phyloP scores from a whole-genome alignment of 2,888 invertebrate genomes.

The Eupelmus urozonus region DNA sequence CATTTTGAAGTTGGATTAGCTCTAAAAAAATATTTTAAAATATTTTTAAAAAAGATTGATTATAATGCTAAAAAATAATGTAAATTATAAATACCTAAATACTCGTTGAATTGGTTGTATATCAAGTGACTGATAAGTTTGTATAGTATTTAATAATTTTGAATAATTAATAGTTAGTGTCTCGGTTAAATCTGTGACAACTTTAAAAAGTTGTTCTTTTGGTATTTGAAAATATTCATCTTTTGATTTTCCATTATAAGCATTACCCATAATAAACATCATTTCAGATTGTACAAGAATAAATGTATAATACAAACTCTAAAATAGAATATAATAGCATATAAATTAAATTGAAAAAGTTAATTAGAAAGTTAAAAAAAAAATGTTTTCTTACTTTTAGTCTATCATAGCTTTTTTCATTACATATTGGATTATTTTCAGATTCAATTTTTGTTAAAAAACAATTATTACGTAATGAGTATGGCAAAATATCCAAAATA shows the following conservation, averaged over 20 bases:
- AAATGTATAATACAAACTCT: conserved; percentile 71
- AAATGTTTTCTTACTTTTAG: conserved; percentile 34
- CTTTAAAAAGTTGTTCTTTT: conserved; percentile 62
- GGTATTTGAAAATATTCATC: conserved; percentile 58
- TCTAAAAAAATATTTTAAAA: conserved; percentile 59
- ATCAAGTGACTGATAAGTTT: conserved; percentile 65
- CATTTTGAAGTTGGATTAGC: conserved; percentile 66
- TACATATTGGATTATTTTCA: conserved; percentile 61
- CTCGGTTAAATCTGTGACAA: conserved; percentile 62
- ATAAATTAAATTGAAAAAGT: conserved; percentile 17
- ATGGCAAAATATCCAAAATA: conserved; percentile 65
- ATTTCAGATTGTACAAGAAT: conserved; percentile 73
- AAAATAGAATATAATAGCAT: conserved; percentile 55
- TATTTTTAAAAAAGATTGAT: conserved; percentile 20
- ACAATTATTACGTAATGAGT: conserved; percentile 49
- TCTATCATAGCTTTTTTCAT: conserved; percentile 59
- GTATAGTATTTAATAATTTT: conserved; percentile 63
- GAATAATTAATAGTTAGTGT: conserved; percentile 61
- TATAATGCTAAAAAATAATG: conserved; percentile 13
- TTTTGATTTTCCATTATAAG: conserved; percentile 64
- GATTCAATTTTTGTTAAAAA: conserved; percentile 60
- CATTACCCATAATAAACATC: conserved; percentile 68
- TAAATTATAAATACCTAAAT: conserved; percentile 61
- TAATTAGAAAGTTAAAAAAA: neutral
- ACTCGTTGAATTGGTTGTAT: conserved; percentile 62